These are phyloP conservation scores for Apis dorsata DNA, from an alignment of 1,140 invertebrate genomes.

Conservation along the genomic window DNA sequence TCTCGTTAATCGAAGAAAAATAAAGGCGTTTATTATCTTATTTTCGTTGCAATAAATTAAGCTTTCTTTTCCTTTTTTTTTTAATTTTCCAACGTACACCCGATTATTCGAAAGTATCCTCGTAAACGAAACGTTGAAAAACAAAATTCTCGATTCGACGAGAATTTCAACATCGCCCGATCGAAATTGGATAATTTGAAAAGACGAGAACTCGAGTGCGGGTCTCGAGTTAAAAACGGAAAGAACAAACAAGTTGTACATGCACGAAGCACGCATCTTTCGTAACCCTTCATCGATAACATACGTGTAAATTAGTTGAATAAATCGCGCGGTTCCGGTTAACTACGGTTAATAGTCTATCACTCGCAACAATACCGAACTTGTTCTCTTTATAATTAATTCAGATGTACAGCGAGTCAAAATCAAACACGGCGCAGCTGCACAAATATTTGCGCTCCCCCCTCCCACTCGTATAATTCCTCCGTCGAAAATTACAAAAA, in stretches of 20 bases:
- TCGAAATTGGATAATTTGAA: no score
- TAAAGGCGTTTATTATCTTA: neutral
- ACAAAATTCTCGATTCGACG: no score
- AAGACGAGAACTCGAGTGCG: no score
- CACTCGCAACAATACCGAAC: conserved; percentile 29
- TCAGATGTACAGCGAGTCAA: conserved; percentile 36
- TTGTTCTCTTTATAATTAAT: conserved; percentile 40
- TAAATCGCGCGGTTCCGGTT: neutral
- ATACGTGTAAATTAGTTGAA: conserved; percentile 26
- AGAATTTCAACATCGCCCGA: no score
- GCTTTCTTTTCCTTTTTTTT: no score
- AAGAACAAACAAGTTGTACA: neutral
- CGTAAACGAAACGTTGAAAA: no score
- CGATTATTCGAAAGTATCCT: no score
- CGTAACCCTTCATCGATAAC: neutral
- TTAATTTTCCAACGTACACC: no score
- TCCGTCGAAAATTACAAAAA: conserved; percentile 29
- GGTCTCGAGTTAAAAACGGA: neutral
- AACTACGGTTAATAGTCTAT: conserved; percentile 7
- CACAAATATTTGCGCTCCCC: conserved; percentile 32
- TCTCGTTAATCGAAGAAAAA: neutral
- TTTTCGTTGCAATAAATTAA: no score
- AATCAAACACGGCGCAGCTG: conserved; percentile 29
- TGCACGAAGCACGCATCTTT: no score
- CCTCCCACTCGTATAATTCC: neutral